Percentiles rank a stretch among this genome's conserved stretches.
Evolutionary conservation across 2,797 vertebrate genomes (phyloP).

Genomic region (Anableps anableps): DNA sequence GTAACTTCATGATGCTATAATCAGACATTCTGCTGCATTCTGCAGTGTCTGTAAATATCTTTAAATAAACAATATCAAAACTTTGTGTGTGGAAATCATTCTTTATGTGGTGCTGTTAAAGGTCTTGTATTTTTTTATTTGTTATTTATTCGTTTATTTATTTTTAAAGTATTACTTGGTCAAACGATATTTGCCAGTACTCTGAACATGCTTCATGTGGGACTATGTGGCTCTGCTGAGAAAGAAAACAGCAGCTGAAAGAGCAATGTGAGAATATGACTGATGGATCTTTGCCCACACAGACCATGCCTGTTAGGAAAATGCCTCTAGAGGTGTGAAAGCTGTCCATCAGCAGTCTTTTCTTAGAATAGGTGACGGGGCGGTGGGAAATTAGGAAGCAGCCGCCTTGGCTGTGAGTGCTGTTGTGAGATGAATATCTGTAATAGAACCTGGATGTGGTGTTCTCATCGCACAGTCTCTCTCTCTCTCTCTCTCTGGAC

Average conservation of each 20-base stretch:
- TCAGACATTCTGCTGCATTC: no score
- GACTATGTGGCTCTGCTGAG: conserved; percentile 56
- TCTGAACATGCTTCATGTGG: conserved; percentile 27
- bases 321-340: conserved; percentile 59
- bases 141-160: neutral
- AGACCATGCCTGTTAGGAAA: conserved; percentile 55
- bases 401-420: conserved; percentile 41
- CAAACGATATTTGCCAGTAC: conserved; percentile 47
- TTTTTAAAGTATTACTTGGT: conserved; percentile 51
- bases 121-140: neutral
- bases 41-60: neutral
- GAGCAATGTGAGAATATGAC: conserved; percentile 58
- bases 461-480: conserved; percentile 51
- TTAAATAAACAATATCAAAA: neutral
- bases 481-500: conserved; percentile 24
- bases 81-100: neutral
- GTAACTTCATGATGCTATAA: no score
- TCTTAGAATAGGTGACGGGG: conserved; percentile 59
- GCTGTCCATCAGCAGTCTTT: conserved; percentile 53
- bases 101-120: neutral
- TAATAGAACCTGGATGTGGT: conserved; percentile 60
- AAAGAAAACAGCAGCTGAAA: conserved; percentile 53
- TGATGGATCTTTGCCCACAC: conserved; percentile 59
- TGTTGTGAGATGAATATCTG: conserved; percentile 71
- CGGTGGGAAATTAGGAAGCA: conserved; percentile 73